These are phyloP conservation scores for Laticauda laticaudata DNA, from an alignment of 2,113 vertebrate species.

Conservation along the genomic window DNA sequence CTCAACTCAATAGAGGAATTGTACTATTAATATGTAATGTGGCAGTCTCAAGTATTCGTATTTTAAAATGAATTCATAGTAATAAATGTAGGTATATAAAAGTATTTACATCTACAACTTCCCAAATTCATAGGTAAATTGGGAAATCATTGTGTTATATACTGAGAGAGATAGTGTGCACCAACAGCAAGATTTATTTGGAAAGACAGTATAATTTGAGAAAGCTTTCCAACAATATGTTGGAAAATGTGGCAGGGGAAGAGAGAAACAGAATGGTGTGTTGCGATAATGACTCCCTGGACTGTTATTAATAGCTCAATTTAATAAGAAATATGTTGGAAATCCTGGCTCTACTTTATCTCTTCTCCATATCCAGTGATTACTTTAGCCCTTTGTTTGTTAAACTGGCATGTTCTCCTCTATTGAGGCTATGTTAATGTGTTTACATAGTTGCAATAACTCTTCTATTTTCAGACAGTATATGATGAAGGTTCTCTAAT, in stretches of 20 bases:
- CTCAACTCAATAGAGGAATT: neutral
- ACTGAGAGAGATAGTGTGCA: neutral
- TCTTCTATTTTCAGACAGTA: conserved; percentile 30
- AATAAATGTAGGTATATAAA: neutral
- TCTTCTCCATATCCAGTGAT: conserved; percentile 43
- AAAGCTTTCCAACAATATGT: neutral
- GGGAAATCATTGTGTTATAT: neutral
- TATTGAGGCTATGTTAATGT: conserved; percentile 25
- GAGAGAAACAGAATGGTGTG: conserved; percentile 7
- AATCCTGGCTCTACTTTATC: conserved; percentile 27
- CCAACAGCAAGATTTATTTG: neutral
- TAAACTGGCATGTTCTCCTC: conserved; percentile 29
- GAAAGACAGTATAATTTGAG: neutral
- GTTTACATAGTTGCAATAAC: conserved; percentile 35
- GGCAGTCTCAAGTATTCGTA: neutral
- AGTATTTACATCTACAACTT: neutral
- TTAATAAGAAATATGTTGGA: conserved; percentile 46
- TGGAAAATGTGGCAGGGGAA: neutral
- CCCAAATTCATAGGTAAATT: neutral
- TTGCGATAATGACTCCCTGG: conserved; percentile 43
- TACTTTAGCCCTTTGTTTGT: conserved; percentile 41
- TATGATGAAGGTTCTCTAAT: conserved; percentile 58
- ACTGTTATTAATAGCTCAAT: conserved; percentile 36
- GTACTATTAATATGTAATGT: neutral
- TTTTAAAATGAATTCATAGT: neutral